These are phyloP conservation scores for Halictus ligatus DNA, from an alignment of 2,888 invertebrate genomes.

Conservation along the genomic window DNA sequence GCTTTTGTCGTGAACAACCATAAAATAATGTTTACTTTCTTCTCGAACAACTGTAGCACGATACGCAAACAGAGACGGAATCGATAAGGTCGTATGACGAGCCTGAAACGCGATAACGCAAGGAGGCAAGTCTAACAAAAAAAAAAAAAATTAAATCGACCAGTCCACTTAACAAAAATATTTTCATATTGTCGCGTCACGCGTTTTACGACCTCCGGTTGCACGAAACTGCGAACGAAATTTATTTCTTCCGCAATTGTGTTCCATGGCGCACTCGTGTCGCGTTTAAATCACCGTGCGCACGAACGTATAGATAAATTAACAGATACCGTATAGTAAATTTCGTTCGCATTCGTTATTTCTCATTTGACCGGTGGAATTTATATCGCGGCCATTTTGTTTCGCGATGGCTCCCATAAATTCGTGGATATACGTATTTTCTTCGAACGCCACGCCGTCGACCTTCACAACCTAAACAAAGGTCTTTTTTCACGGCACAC, in stretches of 20 bases:
- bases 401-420: neutral
- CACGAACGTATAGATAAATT: neutral
- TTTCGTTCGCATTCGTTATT: slow-evolving; percentile 12
- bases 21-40: neutral
- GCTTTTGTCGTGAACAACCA: neutral
- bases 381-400: slow-evolving; percentile 8
- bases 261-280: neutral
- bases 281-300: slow-evolving; percentile 5
- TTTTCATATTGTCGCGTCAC: neutral
- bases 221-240: neutral
- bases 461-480: slow-evolving; percentile 4
- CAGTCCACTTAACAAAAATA: neutral
- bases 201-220: neutral
- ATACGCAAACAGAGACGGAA: neutral
- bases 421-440: slow-evolving; percentile 5
- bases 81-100: slow-evolving; percentile 14
- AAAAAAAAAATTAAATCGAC: neutral
- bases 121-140: neutral
- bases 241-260: slow-evolving; percentile 13
- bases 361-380: neutral
- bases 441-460: neutral
- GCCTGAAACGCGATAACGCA: neutral
- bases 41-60: slow-evolving; percentile 5
- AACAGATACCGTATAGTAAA: slow-evolving; percentile 28
- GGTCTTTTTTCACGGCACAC: neutral